Conservation (phyloP, 2,888 invertebrate species). For the Miltochrista miniata region DNA sequence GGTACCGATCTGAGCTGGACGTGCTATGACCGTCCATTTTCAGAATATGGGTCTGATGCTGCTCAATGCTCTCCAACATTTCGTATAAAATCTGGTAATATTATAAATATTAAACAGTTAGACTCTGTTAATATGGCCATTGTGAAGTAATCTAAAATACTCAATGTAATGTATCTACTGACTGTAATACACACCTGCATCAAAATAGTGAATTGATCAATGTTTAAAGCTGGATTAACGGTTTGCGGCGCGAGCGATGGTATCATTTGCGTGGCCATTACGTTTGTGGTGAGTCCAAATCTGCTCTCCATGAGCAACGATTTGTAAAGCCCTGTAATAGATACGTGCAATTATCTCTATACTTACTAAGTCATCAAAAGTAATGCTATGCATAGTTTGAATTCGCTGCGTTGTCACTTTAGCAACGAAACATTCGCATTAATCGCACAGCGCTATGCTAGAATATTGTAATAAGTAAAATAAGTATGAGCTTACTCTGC, state of each 20-base stretch:
- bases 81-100: conserved; percentile 89
- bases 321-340: conserved; percentile 93
- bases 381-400: neutral
- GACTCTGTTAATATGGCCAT: neutral
- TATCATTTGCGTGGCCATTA: conserved; percentile 97
- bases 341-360: conserved; percentile 17
- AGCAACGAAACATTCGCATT: conserved; percentile 20
- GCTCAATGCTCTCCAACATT: conserved; percentile 95
- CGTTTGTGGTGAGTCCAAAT: conserved; percentile 94
- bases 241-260: conserved; percentile 96
- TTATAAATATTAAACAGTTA: neutral
- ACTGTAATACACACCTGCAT: conserved; percentile 60
- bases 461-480: neutral
- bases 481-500: neutral
- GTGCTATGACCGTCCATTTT: conserved; percentile 91
- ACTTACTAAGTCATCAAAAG: neutral
- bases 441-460: conserved; percentile 15
- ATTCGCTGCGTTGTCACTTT: conserved; percentile 20
- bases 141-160: too few relatives aligned
- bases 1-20: conserved; percentile 90
- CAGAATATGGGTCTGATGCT: conserved; percentile 94
- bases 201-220: conserved; percentile 66
- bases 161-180: too few relatives aligned
- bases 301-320: conserved; percentile 95
- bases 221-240: conserved; percentile 88